Base-by-base conservation (phyloP, 2,888 invertebrate genomes). In the Oscheius sp. region DNA sequence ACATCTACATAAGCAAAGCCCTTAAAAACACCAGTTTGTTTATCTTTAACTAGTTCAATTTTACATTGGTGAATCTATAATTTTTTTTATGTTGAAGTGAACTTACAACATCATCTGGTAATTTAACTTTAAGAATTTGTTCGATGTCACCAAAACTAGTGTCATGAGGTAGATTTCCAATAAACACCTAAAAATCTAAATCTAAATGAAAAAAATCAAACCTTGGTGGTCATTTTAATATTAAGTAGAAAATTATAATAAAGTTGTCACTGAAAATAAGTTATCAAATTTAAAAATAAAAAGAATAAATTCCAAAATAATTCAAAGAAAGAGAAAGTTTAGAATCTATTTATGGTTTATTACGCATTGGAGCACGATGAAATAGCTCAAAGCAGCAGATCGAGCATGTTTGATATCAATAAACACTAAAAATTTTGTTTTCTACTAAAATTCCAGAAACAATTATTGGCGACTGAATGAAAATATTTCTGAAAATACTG, bases 1-100 rank as follows among this genome's bases (percentile, higher is more conserved):
- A 78, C 70, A 12, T 78, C 79, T 4, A 82, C 80, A 63, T 82
- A 82, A 44, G 71, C 74, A 62, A 77, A 81, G 14, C 81, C 82
- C 56, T 80, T 80, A 73, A 80, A 82, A 1, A 50, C 12, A 38
- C 80, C 80, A 3, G 74, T 71, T 28, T 80, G 80, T 26, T 78
- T 62, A 33, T 82, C 82, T 28, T 75, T 79, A 4, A 80, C 76
- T 63, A 82, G 47, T 56, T 73, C 75, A 38, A 80, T 72, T 24
- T 75, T 74, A 47, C 12, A 47, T 20, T 12, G 20, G 24, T 12
- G 24, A 6, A 47, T 24, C 73, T 73, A 24, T n/a, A 24, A 3
- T 26, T 14, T 22, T 51, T 38, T n/a, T 22, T 5, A 32, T 6
- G 49, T 20, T 9, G 2, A 49, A 28, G 49, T 2, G n/a, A n/a